Conservation (phyloP, 53 echinoderm and acorn worm genomes). For the Astropecten irregularis region DNA sequence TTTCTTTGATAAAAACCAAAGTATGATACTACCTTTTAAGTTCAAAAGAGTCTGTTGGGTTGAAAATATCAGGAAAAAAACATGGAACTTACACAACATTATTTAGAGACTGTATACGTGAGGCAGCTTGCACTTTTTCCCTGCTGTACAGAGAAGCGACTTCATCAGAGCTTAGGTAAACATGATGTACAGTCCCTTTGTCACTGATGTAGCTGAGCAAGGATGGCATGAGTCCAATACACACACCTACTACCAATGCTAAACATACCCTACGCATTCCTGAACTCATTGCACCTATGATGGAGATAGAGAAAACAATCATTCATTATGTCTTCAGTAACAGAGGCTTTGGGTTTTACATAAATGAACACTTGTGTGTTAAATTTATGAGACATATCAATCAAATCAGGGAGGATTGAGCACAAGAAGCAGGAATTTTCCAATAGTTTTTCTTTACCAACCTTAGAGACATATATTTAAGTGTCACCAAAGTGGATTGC, state of each 20-base stretch:
- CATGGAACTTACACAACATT: neutral
- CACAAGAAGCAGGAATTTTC: no score
- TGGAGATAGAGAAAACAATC: neutral
- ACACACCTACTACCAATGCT: slow-evolving; percentile 17
- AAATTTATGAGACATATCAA: no score
- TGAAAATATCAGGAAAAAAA: neutral
- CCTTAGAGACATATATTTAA: no score
- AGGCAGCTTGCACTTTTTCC: neutral
- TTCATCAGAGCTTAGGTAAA: neutral
- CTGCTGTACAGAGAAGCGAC: slow-evolving; percentile 11
- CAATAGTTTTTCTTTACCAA: no score
- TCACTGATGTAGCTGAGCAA: neutral
- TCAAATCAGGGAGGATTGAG: no score
- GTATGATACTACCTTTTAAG: no score
- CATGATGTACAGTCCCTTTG: neutral
- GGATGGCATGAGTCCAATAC: slow-evolving; percentile 37
- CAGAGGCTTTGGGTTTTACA: no score
- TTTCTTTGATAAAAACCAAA: no score
- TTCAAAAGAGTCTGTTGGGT: no score
- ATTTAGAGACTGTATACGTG: neutral
- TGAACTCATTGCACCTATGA: slow-evolving; percentile 5
- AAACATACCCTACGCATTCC: slow-evolving; percentile 27
- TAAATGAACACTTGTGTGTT: no score
- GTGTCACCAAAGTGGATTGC: no score
- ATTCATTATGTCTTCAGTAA: no score